A percentile compares a stretch with the other conserved stretches of the same genome.
Evolutionary conservation across 2,797 vertebrate species (phyloP).

Genomic region (Odontamblyopus rebecca): DNA sequence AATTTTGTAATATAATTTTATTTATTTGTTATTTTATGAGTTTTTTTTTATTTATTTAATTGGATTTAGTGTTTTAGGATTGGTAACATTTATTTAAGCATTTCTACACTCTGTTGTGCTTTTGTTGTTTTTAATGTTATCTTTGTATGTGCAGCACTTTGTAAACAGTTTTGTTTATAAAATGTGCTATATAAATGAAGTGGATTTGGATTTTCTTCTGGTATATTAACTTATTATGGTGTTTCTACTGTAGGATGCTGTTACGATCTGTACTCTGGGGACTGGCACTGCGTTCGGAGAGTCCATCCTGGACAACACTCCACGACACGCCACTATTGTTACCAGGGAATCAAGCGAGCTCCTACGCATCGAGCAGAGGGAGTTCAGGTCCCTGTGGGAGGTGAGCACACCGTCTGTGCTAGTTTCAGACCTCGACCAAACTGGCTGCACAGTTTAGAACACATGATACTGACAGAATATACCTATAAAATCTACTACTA

Average conservation of each 20-base stretch:
- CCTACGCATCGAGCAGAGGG: slow-evolving; percentile 95
- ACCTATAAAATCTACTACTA: too few species aligned
- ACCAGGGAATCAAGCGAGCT: slow-evolving; percentile 93
- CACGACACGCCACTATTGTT: slow-evolving; percentile 96
- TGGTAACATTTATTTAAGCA: too few species aligned
- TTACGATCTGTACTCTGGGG: slow-evolving; percentile 94
- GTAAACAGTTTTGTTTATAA: too few species aligned
- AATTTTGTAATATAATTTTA: too few species aligned
- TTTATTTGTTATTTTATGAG: too few species aligned
- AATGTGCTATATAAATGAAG: too few species aligned
- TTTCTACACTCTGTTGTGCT: too few species aligned
- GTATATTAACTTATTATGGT: background rate
- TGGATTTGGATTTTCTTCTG: too few species aligned
- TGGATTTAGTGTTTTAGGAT: too few species aligned
- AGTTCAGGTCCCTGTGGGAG: slow-evolving; percentile 98
- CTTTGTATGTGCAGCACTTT: too few species aligned
- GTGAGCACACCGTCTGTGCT: slow-evolving; percentile 63
- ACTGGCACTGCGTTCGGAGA: slow-evolving; percentile 97
- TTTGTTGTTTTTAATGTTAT: too few species aligned
- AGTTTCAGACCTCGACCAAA: slow-evolving; percentile 14
- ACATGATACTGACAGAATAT: slow-evolving; percentile 3
- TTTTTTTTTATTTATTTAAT: too few species aligned
- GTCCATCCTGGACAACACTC: slow-evolving; percentile 98
- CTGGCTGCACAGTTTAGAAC: slow-evolving; percentile 8
- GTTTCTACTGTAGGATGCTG: slow-evolving; percentile 85